phyloP scores from a whole-genome alignment of 2,113 vertebrate species.

The Mobula birostris region DNA sequence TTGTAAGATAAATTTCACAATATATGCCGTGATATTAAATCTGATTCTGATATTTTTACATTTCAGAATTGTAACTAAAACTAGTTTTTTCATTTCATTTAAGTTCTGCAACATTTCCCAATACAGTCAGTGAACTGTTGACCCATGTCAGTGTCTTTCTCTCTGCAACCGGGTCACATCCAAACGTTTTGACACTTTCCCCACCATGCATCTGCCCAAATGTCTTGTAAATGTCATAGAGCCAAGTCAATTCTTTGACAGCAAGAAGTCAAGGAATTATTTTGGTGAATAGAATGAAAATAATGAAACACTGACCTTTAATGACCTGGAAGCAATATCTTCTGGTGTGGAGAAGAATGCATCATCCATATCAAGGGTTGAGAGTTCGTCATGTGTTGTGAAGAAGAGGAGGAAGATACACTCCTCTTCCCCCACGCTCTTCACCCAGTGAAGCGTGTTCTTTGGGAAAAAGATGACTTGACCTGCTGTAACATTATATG shows the following conservation, averaged over 20 bases:
- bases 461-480: slow-evolving; percentile 58
- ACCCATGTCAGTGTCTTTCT: no score
- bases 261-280: not conserved
- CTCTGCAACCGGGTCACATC: no score
- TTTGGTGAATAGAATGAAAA: not conserved
- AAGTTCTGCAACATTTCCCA: no score
- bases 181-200: no score
- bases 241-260: no score
- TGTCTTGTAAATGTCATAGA: no score
- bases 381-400: slow-evolving; percentile 55
- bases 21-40: no score
- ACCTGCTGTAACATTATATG: slow-evolving; percentile 51
- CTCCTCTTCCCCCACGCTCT: slow-evolving; percentile 51
- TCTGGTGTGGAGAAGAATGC: slow-evolving; percentile 54
- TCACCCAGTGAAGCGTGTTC: slow-evolving; percentile 56
- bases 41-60: no score
- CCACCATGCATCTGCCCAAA: no score
- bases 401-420: slow-evolving; percentile 58
- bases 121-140: no score
- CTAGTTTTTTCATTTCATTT: not conserved
- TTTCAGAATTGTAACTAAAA: no score
- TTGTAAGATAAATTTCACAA: no score
- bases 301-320: slow-evolving; percentile 48
- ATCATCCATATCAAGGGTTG: slow-evolving; percentile 55
- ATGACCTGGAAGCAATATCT: slow-evolving; percentile 52